Base-by-base conservation (phyloP, 2,113 vertebrate genomes). In the Anser cygnoides region DNA sequence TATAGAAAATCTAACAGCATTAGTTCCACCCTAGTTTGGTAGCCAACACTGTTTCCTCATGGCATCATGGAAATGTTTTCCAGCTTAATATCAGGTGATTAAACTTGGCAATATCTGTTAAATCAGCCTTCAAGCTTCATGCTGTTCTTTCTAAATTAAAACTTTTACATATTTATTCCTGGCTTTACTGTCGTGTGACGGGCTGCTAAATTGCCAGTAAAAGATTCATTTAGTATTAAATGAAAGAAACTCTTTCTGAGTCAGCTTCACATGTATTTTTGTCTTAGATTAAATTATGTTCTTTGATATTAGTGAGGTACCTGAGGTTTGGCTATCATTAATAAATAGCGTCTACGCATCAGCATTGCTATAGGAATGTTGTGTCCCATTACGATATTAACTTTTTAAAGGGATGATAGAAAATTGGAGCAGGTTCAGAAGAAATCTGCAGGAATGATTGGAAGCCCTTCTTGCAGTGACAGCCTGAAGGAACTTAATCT, bases 81-180 rank as follows among this genome's bases (percentile, higher is more conserved):
- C 94, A 89, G 5, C 61, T 81, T 79, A 89, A 68, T 61, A 84
- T 82, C 80, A 96, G 88, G 61, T 89, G 79, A 78, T 86, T 92
- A 49, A 94, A 78, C 61, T 92, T 95, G 88, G 79, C 43, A 74
- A 7, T 93, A 72, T 78, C 88, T 93, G 90, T 87, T 96, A 96
- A 96, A 96, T 95, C 76, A 95, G 21, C 79, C 90, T 94, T 96
- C 77, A 94, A 95, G 58, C 73, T 75, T 84, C 92, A 84, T 91
- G 90, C 86, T 96, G 89, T 89, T 96, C 73, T 87, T 93, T 86
- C 90, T 65, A 46, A 92, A 95, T 92, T 86, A 89, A 79, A 93
- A 65, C 9, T 89, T 93, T 80, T 66, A 41, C 70, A 41, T 87
- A 54, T 90, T 93, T 95, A 75, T 91, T 95, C 31, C 57, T 96